Evolutionary conservation across 2,113 vertebrate species (phyloP).

Genomic region (Paracanthobrama guichenoti): DNA sequence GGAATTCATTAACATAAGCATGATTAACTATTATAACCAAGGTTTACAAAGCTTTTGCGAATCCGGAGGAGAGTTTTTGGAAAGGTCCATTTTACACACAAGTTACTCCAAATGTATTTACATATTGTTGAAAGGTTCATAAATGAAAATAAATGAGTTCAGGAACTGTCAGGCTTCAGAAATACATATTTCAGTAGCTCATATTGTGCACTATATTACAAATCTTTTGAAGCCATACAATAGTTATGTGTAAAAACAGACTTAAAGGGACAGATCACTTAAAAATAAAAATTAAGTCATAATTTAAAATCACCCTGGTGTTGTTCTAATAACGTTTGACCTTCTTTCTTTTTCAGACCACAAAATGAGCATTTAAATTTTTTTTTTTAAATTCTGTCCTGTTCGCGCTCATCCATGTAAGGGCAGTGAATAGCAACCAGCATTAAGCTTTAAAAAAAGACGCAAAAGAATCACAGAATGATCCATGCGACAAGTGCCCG

Average conservation of each 20-base stretch:
- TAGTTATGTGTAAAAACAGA: not conserved
- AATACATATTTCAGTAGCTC: not conserved
- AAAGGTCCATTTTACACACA: not conserved
- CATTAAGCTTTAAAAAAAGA: no score
- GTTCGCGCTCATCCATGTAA: no score
- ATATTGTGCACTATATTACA: not conserved
- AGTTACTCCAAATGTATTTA: not conserved
- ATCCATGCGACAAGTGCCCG: no score
- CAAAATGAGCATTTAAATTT: no score
- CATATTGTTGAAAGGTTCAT: not conserved
- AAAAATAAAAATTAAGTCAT: no score
- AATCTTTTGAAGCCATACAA: not conserved
- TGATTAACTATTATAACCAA: not conserved
- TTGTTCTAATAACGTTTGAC: no score
- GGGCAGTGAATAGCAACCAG: no score
- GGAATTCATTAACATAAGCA: not conserved
- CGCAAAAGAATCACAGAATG: no score
- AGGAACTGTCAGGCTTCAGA: not conserved
- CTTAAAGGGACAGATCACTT: not conserved
- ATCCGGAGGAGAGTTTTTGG: no score
- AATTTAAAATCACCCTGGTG: no score
- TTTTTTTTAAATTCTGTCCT: no score
- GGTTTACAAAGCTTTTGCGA: not conserved
- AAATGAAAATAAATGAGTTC: not conserved
- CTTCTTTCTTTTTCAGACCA: no score